phyloP scores from a whole-genome alignment of 1,140 invertebrate species.

The Hirudo medicinalis region DNA sequence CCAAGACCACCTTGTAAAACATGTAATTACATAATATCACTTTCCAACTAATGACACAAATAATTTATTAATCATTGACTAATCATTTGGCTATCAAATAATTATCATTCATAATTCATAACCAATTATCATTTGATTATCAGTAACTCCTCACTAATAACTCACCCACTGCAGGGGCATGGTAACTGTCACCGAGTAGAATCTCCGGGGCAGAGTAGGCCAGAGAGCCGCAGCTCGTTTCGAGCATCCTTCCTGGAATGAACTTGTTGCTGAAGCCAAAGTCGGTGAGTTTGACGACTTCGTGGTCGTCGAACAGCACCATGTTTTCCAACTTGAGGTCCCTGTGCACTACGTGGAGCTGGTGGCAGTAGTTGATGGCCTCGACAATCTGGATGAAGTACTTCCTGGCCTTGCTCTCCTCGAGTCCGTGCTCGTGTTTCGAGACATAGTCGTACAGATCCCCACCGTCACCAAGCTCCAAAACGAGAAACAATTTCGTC shows the following conservation, averaged over 20 bases:
- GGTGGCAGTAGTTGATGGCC: slow-evolving; percentile 95
- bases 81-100: too few species aligned
- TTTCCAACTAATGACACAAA: background rate
- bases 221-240: slow-evolving; percentile 94
- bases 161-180: slow-evolving; percentile 71
- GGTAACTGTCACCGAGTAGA: slow-evolving; percentile 66
- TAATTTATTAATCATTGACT: background rate
- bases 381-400: slow-evolving; percentile 89
- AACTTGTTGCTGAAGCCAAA: slow-evolving; percentile 95
- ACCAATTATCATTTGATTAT: background rate
- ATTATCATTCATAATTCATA: background rate
- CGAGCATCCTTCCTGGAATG: slow-evolving; percentile 87
- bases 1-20: background rate
- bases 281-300: slow-evolving; percentile 94
- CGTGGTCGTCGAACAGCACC: slow-evolving; percentile 92
- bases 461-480: slow-evolving; percentile 92
- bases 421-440: slow-evolving; percentile 61
- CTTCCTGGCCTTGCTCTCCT: slow-evolving; percentile 62
- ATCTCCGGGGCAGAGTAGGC: slow-evolving; percentile 99
- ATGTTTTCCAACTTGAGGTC: slow-evolving; percentile 98
- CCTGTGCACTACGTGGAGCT: slow-evolving; percentile 77
- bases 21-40: background rate
- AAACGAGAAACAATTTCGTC: slow-evolving; percentile 57
- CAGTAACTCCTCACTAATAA: background rate
- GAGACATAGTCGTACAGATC: slow-evolving; percentile 99